phyloP scores from a whole-genome alignment of 2,888 invertebrate species.

The Liopterus haemorrhoidalis region DNA sequence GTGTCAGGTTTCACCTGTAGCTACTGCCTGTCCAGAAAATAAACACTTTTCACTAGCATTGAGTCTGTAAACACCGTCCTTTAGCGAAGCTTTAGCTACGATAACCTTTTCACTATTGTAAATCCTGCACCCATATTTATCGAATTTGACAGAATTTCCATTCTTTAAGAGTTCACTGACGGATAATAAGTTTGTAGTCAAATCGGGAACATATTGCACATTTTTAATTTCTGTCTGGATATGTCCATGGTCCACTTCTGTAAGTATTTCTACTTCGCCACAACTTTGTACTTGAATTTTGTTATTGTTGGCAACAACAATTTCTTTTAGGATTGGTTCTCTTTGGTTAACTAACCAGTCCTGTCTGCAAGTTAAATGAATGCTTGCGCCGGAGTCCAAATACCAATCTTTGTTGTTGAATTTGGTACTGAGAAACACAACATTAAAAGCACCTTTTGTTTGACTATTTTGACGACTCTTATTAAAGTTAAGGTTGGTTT shows the following conservation, averaged over 20 bases:
- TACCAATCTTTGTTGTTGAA: constrained; percentile 8
- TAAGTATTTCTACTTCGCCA: constrained; percentile 8
- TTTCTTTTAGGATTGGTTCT: constrained; percentile 2
- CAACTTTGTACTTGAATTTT: neutral
- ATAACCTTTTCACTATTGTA: neutral
- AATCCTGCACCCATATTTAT: constrained; percentile 4
- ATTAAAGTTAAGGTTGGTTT: neutral
- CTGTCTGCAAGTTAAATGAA: constrained; percentile 10
- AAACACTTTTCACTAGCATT: constrained; percentile 4
- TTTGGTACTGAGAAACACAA: neutral
- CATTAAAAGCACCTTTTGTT: constrained; percentile 2
- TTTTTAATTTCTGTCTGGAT: constrained; percentile 2
- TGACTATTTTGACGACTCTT: neutral
- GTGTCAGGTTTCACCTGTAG: neutral
- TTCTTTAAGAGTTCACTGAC: constrained; percentile 3
- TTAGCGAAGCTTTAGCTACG: neutral
- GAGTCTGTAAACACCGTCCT: neutral
- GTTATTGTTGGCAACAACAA: constrained; percentile 7
- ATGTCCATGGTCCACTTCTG: neutral
- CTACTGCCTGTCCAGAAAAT: constrained; percentile 2
- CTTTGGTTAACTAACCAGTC: constrained; percentile 7
- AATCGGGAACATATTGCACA: neutral
- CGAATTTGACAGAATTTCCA: neutral
- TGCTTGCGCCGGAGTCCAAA: constrained; percentile 9
- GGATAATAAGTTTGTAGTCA: too few species aligned